These are phyloP conservation scores for Lomographa bimaculata DNA, from an alignment of 2,888 invertebrate species.

Conservation along the genomic window DNA sequence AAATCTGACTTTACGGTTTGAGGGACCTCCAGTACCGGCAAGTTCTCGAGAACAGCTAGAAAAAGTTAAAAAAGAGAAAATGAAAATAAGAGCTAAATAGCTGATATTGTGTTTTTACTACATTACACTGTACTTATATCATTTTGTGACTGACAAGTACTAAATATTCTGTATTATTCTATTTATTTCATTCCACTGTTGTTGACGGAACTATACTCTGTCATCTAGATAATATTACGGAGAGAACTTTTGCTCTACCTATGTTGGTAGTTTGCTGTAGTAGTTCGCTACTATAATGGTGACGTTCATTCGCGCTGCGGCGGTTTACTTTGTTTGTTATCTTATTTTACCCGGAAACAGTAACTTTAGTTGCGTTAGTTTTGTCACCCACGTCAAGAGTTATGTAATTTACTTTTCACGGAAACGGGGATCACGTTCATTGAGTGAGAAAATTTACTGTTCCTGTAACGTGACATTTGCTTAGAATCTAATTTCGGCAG, in stretches of 20 bases:
- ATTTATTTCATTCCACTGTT: conserved; percentile 44
- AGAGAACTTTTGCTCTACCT: conserved; percentile 38
- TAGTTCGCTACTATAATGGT: conserved; percentile 38
- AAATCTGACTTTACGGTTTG: conserved; percentile 81
- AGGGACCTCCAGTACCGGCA: conserved; percentile 65
- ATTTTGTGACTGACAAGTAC: conserved; percentile 6
- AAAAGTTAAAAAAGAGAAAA: conserved; percentile 6
- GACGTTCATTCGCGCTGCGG: too few relatives aligned
- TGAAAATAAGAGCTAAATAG: conserved; percentile 20
- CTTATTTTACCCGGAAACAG: too few relatives aligned
- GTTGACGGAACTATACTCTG: conserved; percentile 28
- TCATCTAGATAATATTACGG: too few relatives aligned
- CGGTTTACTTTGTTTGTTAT: conserved; percentile 1
- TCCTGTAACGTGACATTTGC: conserved; percentile 1
- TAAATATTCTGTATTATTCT: conserved; percentile 6
- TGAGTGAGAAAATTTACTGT: neutral
- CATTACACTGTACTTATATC: neutral
- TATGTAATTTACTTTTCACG: too few relatives aligned
- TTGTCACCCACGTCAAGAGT: too few relatives aligned
- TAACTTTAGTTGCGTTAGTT: too few relatives aligned
- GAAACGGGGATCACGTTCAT: too few relatives aligned
- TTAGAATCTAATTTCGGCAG: conserved; percentile 3
- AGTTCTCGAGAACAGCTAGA: neutral
- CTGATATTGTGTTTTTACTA: neutral
- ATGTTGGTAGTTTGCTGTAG: too few relatives aligned